Evolutionary conservation across 2,888 invertebrate genomes (phyloP), one percentile per base, ranked within the genome.

Genomic region (Acheta domesticus): DNA sequence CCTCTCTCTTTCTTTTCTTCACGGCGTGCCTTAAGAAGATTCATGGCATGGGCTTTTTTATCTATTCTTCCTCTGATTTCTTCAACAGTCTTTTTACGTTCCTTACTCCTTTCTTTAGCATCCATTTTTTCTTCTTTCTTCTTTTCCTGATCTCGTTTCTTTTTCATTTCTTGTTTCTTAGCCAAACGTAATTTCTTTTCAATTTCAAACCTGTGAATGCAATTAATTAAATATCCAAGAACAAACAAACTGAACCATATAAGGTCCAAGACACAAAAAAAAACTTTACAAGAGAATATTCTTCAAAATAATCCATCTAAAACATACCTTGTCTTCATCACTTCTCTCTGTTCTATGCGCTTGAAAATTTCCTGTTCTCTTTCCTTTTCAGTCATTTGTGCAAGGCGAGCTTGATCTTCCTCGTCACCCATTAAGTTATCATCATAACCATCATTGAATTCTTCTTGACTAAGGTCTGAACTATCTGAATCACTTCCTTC

Each of bases 341-440:
- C 92, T 86, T 99, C 98, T 83, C 98, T 90, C 84, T 96, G 93
- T 87, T 99, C 99, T 78, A 98, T 96, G 78, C 99, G 91, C 86
- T 98, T 97, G 87, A 96, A 99, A 83, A 99, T 94, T 87, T 98
- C 98, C 80, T 97, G 96, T 88, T 99, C 99, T 75, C 99, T 89
- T 86, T 99, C 98, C 85, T 97, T 97, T 86, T 99, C 99, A 0
- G 98, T 98, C 91, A 99, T 93, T 82, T 94, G 93, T 16, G 96
- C 96, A 76, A 99, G 88, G 0, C 95, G 89, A 1, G 95, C 94
- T 84, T 96, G 92, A 88, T 99, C 99, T 83, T 96, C 98, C 81
- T 96, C 97, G 86, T 98, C 98, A 0, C 98, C 98, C 94, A 98
- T 98, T 49, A 98, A 90, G 86, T 98, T 95, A 82, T 98, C 98